These are phyloP conservation scores for Aspidiotus rigidus DNA, from an alignment of 2,888 invertebrate species.

Conservation along the genomic window DNA sequence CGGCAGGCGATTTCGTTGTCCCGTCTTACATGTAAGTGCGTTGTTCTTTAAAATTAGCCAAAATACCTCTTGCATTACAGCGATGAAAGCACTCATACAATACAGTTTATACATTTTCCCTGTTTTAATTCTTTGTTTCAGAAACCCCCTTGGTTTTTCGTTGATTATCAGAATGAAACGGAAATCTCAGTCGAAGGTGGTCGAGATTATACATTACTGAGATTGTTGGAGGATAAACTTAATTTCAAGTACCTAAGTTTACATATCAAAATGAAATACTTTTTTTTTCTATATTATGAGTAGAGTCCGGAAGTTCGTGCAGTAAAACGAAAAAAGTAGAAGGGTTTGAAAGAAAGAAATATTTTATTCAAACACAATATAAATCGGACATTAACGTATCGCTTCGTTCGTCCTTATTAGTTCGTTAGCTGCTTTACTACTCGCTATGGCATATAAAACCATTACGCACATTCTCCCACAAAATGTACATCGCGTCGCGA, in stretches of 20 bases:
- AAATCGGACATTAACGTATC: too few species aligned
- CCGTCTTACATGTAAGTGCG: slow-evolving; percentile 59
- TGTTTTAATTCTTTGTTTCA: slow-evolving; percentile 38
- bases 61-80: not conserved
- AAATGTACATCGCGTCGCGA: too few species aligned
- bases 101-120: not conserved
- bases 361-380: too few species aligned
- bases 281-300: too few species aligned
- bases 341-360: too few species aligned
- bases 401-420: too few species aligned
- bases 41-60: not conserved
- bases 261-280: too few species aligned
- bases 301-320: too few species aligned
- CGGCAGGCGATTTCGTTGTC: slow-evolving; percentile 55
- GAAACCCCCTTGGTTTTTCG: slow-evolving; percentile 70
- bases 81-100: not conserved
- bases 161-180: slow-evolving; percentile 50
- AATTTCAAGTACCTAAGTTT: slow-evolving; percentile 52
- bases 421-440: too few species aligned
- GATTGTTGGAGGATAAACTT: slow-evolving; percentile 54
- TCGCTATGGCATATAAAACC: too few species aligned
- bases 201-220: slow-evolving; percentile 59
- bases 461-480: too few species aligned
- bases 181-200: slow-evolving; percentile 56
- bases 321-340: too few species aligned